Conservation (phyloP, 2,113 vertebrate genomes). For the Haemorhous mexicanus region DNA sequence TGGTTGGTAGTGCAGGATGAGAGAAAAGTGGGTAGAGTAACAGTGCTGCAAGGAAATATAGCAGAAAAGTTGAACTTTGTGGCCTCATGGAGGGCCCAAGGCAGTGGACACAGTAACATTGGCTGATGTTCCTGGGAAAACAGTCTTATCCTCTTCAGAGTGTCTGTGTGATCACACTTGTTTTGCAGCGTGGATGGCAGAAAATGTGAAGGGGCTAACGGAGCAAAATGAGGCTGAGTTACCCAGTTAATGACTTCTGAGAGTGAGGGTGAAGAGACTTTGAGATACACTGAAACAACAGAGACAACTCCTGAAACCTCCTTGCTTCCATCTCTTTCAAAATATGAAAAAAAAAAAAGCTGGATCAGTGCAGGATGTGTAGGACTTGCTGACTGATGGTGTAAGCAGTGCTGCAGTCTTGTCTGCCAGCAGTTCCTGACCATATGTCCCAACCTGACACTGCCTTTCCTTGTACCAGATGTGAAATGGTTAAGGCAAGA, state of each 20-base stretch:
- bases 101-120: neutral
- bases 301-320: neutral
- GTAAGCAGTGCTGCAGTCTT: neutral
- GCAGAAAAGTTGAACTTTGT: neutral
- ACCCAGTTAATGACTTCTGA: neutral
- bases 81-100: neutral
- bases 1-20: neutral
- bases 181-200: neutral
- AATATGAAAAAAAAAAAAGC: neutral
- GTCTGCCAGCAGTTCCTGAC: neutral
- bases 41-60: neutral
- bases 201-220: neutral
- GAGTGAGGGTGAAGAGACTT: neutral
- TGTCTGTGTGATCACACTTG: neutral
- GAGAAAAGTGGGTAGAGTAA: neutral
- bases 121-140: neutral
- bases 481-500: neutral
- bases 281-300: neutral
- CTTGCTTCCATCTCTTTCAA: neutral
- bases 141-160: neutral
- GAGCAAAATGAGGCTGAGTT: neutral
- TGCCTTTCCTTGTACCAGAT: neutral
- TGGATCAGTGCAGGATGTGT: neutral
- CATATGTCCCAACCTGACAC: neutral
- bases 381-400: neutral